Base-by-base conservation (phyloP, 2,797 vertebrate species). In the Argyrosomus regius region DNA sequence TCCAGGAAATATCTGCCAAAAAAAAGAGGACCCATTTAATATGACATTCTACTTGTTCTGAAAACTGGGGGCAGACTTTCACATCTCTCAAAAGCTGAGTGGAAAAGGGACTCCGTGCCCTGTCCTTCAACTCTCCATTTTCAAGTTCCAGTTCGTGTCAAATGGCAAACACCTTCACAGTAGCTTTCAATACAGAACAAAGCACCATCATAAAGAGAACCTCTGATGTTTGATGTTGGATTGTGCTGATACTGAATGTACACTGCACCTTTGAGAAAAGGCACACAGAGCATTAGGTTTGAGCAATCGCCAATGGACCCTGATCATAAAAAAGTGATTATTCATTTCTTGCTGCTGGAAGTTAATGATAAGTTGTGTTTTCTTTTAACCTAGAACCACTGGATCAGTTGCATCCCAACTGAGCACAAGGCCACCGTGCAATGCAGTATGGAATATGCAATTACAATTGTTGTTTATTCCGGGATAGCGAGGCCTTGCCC, bases 141-240 rank as follows among this genome's bases (percentile, higher is more conserved):
- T 63, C 12, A 20, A 48, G 20, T 20, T 54, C 20, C 3, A 41
- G 10, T 53, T 39, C 17, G 26, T 56, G 39, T 54, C 58, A n/a
- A 49, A 24, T 2, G 31, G 14, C 57, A 41, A 54, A 66, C 43
- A 61, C 31, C 46, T 9, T 20, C 9, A n/a, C 43, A 54, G 28
- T 22, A 16, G 35, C 53, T 50, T 49, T 39, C 26, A n/a, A 68
- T 28, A 50, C 65, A 70, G 57, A 83, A 9, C 43, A 41, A 31
- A 48, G 31, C 13, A 26, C 26, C 24, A 56, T 49, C 26, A 73
- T 41, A 26, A 53, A 46, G 12, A 66, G 1, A 35, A n/a, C 41
- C 13, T 41, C 5, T 22, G 31, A 26, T 26, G n/a, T 54, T 39
- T 56, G 18, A 12, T 31, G 60, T 13, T 22, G 45, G 8, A 35